Conservation (phyloP, 2,888 invertebrate species). For the Mycalesis mineus region DNA sequence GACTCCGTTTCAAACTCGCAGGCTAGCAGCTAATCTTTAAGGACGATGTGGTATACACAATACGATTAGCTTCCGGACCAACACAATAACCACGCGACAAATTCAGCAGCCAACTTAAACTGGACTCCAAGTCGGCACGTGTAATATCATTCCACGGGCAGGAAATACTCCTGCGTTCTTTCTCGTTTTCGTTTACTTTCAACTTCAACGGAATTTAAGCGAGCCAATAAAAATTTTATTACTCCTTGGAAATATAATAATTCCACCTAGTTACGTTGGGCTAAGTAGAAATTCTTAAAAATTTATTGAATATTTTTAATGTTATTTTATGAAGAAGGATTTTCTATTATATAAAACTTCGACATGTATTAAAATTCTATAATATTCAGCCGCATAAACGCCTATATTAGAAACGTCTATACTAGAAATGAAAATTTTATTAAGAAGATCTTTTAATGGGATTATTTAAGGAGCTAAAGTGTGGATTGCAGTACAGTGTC, state of each 20-base stretch:
- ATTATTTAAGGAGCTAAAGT: no score
- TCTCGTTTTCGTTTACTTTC: slow-evolving; percentile 25
- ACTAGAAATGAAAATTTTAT: no score
- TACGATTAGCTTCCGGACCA: background rate
- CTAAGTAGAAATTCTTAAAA: slow-evolving; percentile 22
- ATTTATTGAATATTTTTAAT: slow-evolving; percentile 15
- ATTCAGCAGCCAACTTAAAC: background rate
- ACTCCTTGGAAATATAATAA: slow-evolving; percentile 26
- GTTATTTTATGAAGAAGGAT: background rate
- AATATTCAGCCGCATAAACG: no score
- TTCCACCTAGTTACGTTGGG: slow-evolving; percentile 23
- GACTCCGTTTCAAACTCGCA: no score
- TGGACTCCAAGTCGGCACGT: background rate
- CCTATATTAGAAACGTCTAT: no score
- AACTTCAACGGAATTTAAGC: slow-evolving; percentile 28
- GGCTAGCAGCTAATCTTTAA: no score
- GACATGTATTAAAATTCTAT: background rate
- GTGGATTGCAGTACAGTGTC: no score
- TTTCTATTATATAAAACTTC: background rate
- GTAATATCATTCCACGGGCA: background rate
- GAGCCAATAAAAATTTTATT: slow-evolving; percentile 29
- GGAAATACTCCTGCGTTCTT: slow-evolving; percentile 6
- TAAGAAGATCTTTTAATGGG: no score
- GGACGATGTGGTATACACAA: no score
- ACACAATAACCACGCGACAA: background rate